Evolutionary conservation across 2,113 vertebrate species (phyloP).

Genomic region (Hylia prasina): DNA sequence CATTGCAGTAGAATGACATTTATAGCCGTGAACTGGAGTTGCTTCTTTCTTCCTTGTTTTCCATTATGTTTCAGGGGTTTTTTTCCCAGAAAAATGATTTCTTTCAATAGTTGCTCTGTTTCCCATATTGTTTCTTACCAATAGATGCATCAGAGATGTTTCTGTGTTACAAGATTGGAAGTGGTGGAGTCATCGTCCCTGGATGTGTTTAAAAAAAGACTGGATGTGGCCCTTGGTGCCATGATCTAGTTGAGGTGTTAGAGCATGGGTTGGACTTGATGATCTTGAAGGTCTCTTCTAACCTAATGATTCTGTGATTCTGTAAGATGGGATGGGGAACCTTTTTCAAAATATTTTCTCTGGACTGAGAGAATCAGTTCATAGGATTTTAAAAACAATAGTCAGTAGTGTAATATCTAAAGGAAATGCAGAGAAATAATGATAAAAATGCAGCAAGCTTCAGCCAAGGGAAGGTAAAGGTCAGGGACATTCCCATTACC

Average conservation of each 20-base stretch:
- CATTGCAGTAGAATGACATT: neutral
- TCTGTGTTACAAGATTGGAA: neutral
- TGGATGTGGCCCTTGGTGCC: too few species aligned
- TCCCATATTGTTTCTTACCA: neutral
- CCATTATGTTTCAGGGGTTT: accelerated
- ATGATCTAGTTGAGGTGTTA: too few species aligned
- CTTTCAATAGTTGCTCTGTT: neutral
- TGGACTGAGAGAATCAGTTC: neutral
- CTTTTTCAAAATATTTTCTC: neutral
- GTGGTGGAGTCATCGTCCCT: too few species aligned
- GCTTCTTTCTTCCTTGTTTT: neutral
- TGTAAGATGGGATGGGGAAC: neutral
- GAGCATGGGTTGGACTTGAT: too few species aligned
- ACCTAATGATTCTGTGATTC: too few species aligned
- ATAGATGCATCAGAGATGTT: neutral
- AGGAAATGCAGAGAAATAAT: neutral
- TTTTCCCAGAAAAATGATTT: neutral
- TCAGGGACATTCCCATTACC: neutral
- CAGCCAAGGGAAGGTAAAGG: neutral
- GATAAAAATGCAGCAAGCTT: neutral
- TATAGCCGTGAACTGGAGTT: neutral
- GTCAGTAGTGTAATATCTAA: neutral
- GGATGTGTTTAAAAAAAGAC: too few species aligned
- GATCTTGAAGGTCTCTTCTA: too few species aligned
- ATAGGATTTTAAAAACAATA: neutral